These are phyloP conservation scores for Triplophysa dalaica DNA, from an alignment of 2,113 vertebrate species.

Conservation along the genomic window DNA sequence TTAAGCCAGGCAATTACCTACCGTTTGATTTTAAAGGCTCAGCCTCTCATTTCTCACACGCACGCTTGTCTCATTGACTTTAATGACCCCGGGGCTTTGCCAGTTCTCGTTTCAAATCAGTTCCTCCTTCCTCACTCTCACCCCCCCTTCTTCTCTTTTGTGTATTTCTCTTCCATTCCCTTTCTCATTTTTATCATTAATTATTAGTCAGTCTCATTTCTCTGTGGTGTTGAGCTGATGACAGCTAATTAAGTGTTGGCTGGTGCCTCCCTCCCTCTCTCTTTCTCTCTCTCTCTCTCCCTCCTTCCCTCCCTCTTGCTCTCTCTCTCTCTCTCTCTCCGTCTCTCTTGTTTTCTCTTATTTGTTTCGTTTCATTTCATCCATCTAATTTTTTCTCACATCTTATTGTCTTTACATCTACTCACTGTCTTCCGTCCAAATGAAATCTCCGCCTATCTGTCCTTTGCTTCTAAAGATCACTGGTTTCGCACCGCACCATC, in stretches of 20 bases:
- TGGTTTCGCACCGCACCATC: constrained; percentile 11
- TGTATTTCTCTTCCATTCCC: constrained; percentile 49
- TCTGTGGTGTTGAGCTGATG: constrained; percentile 59
- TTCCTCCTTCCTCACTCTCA: constrained; percentile 39
- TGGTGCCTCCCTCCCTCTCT: constrained; percentile 45
- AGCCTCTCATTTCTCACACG: constrained; percentile 49
- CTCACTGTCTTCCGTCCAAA: constrained; percentile 14
- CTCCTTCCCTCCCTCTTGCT: background rate
- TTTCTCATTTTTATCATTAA: constrained; percentile 62
- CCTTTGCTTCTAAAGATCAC: constrained; percentile 26
- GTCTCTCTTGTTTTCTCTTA: background rate
- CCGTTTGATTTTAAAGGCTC: constrained; percentile 51
- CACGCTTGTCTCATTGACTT: constrained; percentile 55
- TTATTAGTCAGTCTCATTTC: constrained; percentile 62
- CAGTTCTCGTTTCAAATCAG: constrained; percentile 51
- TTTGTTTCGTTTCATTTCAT: constrained; percentile 45
- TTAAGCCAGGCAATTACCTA: constrained; percentile 53
- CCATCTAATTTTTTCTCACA: constrained; percentile 43
- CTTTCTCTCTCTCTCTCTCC: background rate
- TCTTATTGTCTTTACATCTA: background rate
- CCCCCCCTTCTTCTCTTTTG: constrained; percentile 41
- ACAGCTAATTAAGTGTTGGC: constrained; percentile 64
- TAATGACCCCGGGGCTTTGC: constrained; percentile 49
- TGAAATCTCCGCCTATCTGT: constrained; percentile 24
- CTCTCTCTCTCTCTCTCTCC: constrained; percentile 19